Base-by-base conservation (phyloP, 2,888 invertebrate genomes). In the Liodrosophila aerea region DNA sequence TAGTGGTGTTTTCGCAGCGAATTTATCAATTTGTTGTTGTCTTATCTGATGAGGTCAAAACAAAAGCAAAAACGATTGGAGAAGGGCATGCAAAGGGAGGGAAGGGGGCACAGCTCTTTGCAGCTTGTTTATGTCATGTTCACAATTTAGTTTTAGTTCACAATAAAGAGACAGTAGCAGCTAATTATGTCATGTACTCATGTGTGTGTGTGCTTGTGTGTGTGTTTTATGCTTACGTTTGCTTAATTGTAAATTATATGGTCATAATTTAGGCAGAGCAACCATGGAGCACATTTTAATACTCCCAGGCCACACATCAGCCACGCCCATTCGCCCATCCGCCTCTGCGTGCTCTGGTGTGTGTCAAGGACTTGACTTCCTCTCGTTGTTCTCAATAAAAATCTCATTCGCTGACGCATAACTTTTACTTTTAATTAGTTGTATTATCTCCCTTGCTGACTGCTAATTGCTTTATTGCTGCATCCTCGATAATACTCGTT, bases 391-490 rank as follows among this genome's bases (percentile, higher is more conserved):
- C 76, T 65, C 84, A 81, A 78, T 78, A 80, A 78, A 83, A 83
- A 83, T 83, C 77, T 73, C 77, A 83, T 85, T 81, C 80, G 80
- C 83, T 85, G 80, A 76, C 80, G 76, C 83, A 81, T 85, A 85
- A 81, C 85, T 81, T 81, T 81, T 82, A 82, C 83, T 82, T 85
- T 81, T 81, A 81, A 81, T 81, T 81, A 81, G 83, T 80, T 80
- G 83, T 80, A 82, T 81, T 81, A 78, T 81, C 83, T 84, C 77
- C 84, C 77, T 77, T 74, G 77, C 81, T 64, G 74, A 31, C 76
- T 67, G 73, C 84, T 81, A 81, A 81, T 81, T 81, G 85, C 81
- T 81, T 81, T 81, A 81, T 83, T 81, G 74, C 53, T 31, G 46
- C 66, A 73, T 47, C 54, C 52, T 46, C 68, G 58, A 72, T 71